Percentiles rank a stretch among this genome's conserved stretches.
phyloP scores from a whole-genome alignment of 2,113 vertebrate genomes.

The Ageneiosus marmoratus region DNA sequence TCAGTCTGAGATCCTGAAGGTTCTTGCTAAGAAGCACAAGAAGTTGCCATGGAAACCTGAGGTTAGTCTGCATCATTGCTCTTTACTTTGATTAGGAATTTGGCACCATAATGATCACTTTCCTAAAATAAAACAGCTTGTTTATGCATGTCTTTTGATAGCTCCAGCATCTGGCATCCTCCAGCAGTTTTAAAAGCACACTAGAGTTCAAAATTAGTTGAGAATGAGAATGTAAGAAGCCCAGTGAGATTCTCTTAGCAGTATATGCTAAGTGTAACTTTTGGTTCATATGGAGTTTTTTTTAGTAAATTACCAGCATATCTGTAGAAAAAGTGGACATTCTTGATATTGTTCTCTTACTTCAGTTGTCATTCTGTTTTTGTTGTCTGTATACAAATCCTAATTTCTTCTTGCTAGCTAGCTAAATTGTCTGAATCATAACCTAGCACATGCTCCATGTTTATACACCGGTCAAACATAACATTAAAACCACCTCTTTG shows the following conservation, averaged over 20 bases:
- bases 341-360: not conserved
- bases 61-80: conserved; percentile 58
- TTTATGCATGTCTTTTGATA: conserved; percentile 15
- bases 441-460: not conserved
- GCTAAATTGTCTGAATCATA: not conserved
- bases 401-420: not conserved
- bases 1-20: conserved; percentile 64
- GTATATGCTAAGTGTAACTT: not conserved
- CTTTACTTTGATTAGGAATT: conserved; percentile 35
- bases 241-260: not conserved
- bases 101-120: conserved; percentile 31
- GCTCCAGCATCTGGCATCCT: not conserved
- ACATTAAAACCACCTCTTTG: no score
- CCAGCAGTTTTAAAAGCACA: not conserved
- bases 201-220: not conserved
- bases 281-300: not conserved
- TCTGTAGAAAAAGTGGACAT: not conserved
- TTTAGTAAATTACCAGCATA: not conserved
- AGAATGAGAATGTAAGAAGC: not conserved
- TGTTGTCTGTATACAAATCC: not conserved
- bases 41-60: conserved; percentile 77
- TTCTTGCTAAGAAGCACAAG: conserved; percentile 71
- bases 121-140: conserved; percentile 17
- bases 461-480: no score
- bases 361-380: not conserved